Evolutionary conservation across 92 coral and sea anemone species (phyloP).

Genomic region (Hydrozoanthus gracilis): DNA sequence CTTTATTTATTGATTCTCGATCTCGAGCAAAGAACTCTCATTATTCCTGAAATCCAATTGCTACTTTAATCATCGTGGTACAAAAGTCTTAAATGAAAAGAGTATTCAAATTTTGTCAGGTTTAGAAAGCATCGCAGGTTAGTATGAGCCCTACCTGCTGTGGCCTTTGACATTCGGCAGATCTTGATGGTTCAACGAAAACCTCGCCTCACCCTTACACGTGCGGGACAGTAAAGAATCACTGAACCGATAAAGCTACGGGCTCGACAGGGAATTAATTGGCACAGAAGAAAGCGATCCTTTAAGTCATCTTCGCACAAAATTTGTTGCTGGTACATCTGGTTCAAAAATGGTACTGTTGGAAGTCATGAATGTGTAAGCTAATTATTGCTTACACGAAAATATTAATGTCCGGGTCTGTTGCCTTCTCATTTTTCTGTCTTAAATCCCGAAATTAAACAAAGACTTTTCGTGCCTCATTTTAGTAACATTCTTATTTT

Average conservation of each 20-base stretch:
- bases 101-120: neutral
- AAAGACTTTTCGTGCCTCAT: neutral
- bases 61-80: too few relatives aligned
- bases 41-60: too few relatives aligned
- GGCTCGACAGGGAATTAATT: neutral
- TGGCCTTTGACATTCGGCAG: constrained; percentile 1
- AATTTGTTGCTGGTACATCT: neutral
- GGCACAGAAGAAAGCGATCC: neutral
- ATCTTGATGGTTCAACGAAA: neutral
- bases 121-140: neutral
- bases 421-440: neutral
- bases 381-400: neutral
- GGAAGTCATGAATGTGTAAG: neutral
- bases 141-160: neutral
- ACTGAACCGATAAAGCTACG: neutral
- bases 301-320: neutral
- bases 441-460: neutral
- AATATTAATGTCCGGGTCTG: neutral
- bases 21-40: too few relatives aligned
- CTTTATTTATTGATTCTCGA: too few relatives aligned
- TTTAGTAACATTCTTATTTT: neutral
- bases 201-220: neutral
- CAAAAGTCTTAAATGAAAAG: neutral
- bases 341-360: neutral
- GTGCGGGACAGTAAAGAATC: neutral